These are phyloP conservation scores for Triplophysa rosa DNA, from an alignment of 2,113 vertebrate species.

Conservation along the genomic window DNA sequence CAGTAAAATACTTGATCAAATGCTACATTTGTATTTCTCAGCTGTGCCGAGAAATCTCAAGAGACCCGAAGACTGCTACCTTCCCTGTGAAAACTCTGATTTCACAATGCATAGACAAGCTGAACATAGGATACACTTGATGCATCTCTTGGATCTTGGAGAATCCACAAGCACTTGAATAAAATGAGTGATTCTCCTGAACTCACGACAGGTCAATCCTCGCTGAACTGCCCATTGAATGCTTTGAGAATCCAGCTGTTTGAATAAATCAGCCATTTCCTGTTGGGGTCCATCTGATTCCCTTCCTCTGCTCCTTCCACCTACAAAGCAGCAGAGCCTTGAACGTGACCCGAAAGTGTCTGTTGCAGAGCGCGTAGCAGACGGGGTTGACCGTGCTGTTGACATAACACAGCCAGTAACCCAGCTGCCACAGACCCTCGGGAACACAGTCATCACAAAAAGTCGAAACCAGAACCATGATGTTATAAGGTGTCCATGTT, in stretches of 20 bases:
- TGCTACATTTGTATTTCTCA: not conserved
- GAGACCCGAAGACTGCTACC: not conserved
- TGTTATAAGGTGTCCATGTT: constrained; percentile 57
- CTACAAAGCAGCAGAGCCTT: constrained; percentile 49
- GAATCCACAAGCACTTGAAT: not conserved
- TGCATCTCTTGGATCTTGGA: not conserved
- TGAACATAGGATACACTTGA: not conserved
- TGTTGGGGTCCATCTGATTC: constrained; percentile 26
- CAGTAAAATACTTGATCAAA: not conserved
- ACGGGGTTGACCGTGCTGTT: constrained; percentile 55
- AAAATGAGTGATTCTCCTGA: not conserved
- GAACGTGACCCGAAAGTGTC: constrained; percentile 53
- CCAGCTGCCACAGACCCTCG: constrained; percentile 51
- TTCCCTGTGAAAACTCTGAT: not conserved
- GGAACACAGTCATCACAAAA: constrained; percentile 54
- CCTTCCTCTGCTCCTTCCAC: constrained; percentile 41
- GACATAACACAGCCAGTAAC: constrained; percentile 57
- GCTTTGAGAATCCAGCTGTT: not conserved
- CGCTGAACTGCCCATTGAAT: not conserved
- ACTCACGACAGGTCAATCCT: not conserved
- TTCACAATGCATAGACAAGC: not conserved
- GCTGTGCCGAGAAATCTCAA: not conserved
- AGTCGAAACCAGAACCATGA: constrained; percentile 57
- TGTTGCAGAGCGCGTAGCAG: constrained; percentile 55
- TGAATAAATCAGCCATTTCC: not conserved